Evolutionary conservation across 2,888 invertebrate species (phyloP), one percentile per base, ranked within the genome.

Genomic region (Dendrolimus houi): DNA sequence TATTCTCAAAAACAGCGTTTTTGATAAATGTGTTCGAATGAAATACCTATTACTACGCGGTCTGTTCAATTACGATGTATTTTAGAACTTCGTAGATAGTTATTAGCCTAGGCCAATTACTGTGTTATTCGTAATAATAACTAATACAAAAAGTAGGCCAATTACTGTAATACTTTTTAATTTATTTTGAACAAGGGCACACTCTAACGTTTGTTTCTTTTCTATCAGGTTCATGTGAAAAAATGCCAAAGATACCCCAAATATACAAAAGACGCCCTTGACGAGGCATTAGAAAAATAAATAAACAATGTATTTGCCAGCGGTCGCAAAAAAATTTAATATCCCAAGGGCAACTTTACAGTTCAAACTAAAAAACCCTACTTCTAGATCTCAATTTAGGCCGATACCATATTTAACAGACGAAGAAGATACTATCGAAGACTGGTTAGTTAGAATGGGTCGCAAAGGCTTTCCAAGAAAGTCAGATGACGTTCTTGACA

Each of bases 401-500:
- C 62, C 59, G 55, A 56, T 56, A 57, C 56, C 59, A 9, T 59
- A 59, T 56, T 54, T 59, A 55, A 59, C 58, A 53, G 52, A 57
- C 53, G 55, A 58, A 12, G 14, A 14, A 14, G 58, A 60, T 42
- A 42, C 42, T 42, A 42, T 42, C 42, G 42, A 42, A 42, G 42
- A 42, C 42, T 42, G 42, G 14, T 42, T 42, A 42, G 42, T 61
- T 52, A 56, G 55, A 41, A 55, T 60, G 57, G 57, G 59, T 53
- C 55, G 58, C 17, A 61, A 63, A 61, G 63, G 63, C 3, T 65
- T 67, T 61, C 61, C 62, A 52, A 56, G 10, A 42, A 42, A 42
- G 42, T 42, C 42, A 42, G 42, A 42, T 42, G 42, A 42, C 2
- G 42, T 42, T 42, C 42, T 42, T 2, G 42, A 42, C 42, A 2